A percentile compares a stretch with the other conserved stretches of the same genome.
Conservation (phyloP, 2,888 invertebrate genomes). For the Allophyes oxyacanthae region DNA sequence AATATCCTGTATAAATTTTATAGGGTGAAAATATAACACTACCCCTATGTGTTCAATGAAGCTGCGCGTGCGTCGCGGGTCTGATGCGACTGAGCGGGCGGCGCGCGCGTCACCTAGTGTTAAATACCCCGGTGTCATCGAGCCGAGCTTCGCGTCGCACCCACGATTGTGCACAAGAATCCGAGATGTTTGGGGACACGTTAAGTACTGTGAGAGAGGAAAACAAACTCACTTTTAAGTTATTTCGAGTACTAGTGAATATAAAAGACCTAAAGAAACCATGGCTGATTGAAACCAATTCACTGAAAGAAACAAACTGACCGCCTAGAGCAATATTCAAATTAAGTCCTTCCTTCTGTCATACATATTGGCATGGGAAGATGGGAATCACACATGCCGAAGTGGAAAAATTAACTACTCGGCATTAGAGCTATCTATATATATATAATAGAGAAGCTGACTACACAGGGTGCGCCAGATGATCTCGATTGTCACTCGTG, state of each 20-base stretch:
- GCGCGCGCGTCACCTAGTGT: constrained; percentile 80
- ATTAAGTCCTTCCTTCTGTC: too few species aligned
- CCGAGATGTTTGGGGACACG: constrained; percentile 66
- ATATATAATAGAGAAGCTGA: too few species aligned
- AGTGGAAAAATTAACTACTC: too few species aligned
- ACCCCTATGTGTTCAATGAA: constrained; percentile 56
- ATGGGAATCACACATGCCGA: too few species aligned
- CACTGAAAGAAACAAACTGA: too few species aligned
- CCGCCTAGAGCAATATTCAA: too few species aligned
- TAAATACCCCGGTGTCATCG: constrained; percentile 84
- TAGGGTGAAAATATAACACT: constrained; percentile 51
- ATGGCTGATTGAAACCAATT: too few species aligned
- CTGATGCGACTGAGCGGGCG: constrained; percentile 80
- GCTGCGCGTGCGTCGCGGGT: constrained; percentile 75
- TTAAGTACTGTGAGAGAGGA: constrained; percentile 20
- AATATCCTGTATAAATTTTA: constrained; percentile 33
- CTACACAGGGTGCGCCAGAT: too few species aligned
- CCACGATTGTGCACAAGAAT: constrained; percentile 72
- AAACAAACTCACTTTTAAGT: constrained; percentile 5
- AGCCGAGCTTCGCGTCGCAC: constrained; percentile 76
- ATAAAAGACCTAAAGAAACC: not conserved
- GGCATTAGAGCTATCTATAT: too few species aligned
- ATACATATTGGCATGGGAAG: too few species aligned
- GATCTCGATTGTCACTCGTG: too few species aligned
- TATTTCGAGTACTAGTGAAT: not conserved